A percentile compares a stretch with the other conserved stretches of the same genome.
Evolutionary conservation across 2,888 invertebrate species (phyloP).

Genomic region (Eugnorisma glareosa): DNA sequence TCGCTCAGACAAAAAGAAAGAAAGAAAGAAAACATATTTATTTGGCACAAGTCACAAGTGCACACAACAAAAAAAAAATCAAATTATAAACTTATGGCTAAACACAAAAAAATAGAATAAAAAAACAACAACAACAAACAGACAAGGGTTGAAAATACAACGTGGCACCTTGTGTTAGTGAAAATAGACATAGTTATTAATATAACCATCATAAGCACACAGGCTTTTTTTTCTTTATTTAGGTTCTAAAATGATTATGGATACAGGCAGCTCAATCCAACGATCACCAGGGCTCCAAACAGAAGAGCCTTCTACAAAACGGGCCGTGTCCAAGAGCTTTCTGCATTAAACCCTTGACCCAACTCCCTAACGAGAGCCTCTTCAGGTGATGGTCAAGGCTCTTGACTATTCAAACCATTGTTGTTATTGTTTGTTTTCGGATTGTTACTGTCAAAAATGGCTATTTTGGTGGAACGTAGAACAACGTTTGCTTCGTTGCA

Average conservation of each 20-base stretch:
- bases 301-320: slow-evolving; percentile 24
- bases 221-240: no score
- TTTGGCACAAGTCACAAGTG: no score
- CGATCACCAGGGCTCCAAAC: neutral
- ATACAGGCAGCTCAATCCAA: neutral
- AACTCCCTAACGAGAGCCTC: slow-evolving; percentile 46
- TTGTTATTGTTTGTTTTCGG: slow-evolving; percentile 21
- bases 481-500: neutral
- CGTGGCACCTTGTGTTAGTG: neutral
- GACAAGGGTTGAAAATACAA: neutral
- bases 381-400: slow-evolving; percentile 49
- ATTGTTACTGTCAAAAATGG: neutral
- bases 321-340: slow-evolving; percentile 32
- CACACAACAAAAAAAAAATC: no score
- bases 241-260: no score
- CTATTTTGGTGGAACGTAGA: neutral
- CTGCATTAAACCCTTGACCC: slow-evolving; percentile 47
- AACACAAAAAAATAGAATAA: no score
- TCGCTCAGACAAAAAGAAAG: no score
- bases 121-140: no score
- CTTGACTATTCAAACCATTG: slow-evolving; percentile 17
- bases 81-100: no score
- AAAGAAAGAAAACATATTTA: no score
- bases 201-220: no score
- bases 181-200: no score